Base-by-base conservation (phyloP, 2,113 vertebrate species). In the Channa maculata region DNA sequence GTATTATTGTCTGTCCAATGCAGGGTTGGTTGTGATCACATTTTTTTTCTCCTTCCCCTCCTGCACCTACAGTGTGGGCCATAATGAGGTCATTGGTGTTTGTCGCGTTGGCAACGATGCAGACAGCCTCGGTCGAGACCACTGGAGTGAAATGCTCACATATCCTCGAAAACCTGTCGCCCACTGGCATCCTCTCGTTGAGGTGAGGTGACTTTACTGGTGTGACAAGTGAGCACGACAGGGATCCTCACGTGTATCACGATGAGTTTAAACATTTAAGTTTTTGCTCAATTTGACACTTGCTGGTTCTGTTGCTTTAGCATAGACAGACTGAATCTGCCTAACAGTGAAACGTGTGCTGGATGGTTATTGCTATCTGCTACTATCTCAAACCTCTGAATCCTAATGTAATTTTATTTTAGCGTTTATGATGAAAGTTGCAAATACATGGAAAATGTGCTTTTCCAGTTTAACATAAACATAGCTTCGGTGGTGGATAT, bases 21-120 rank as follows among this genome's bases (percentile, higher is more conserved):
- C 58, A 75, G 37, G 1, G 44, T 11, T 44, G 38, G 54, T 69
- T 51, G 36, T 67, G 50, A 76, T 71, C 33, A 61, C 77, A 93
- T 69, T 89, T 82, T 94, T 91, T 89, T 59, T 93, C 66, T 94
- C 15, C 90, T 89, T 65, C 93, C 88, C 64, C 94, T 95, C 94
- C 95, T 80, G 63, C 53, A 15, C 68, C 77, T 93, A 96, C 96
- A 99, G 98, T 86, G 97, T 99, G 93, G 98, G 98, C 96, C 98
- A 99, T 96, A 99, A 99, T 94, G 98, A 99, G 93, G 94, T 99
- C 91, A 99, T 99, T 55, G 98, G 98, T 61, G 96, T 99, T 82
- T 98, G 97, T 92, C 97, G 97, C 91, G 96, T 99, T 81, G 98
- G 98, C 92, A 98, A 96, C 78, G 94, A 96, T 58, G 96, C 95